These are phyloP conservation scores for Dolichallabes microphthalmus DNA, from an alignment of 2,113 vertebrate genomes.

Conservation along the genomic window DNA sequence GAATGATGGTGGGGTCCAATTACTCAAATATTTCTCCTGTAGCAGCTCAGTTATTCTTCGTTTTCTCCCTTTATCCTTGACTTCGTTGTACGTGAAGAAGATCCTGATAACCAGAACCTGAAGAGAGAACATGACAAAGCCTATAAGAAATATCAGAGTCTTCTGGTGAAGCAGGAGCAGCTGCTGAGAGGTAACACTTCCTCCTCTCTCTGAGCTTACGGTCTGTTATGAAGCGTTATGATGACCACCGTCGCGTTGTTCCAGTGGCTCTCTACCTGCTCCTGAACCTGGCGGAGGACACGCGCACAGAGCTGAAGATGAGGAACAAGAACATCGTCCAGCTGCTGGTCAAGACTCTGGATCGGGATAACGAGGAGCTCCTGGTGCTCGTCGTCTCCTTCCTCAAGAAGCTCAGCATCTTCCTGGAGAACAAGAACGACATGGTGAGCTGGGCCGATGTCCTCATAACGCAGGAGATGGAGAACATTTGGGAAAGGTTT, in stretches of 20 bases:
- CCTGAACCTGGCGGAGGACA: conserved; percentile 90
- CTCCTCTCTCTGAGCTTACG: not conserved
- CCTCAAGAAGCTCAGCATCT: conserved; percentile 96
- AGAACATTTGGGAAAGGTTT: not conserved
- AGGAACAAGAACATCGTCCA: conserved; percentile 93
- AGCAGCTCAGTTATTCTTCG: not conserved
- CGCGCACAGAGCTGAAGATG: conserved; percentile 92
- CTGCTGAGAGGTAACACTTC: conserved; percentile 81
- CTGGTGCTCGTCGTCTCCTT: conserved; percentile 89
- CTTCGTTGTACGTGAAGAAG: conserved; percentile 82
- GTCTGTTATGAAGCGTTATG: not conserved
- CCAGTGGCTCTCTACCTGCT: conserved; percentile 87
- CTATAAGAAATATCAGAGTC: conserved; percentile 87
- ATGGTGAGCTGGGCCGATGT: conserved; percentile 77
- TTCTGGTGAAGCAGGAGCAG: conserved; percentile 92
- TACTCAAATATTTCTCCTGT: not conserved
- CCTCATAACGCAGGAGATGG: not conserved
- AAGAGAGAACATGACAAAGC: conserved; percentile 91
- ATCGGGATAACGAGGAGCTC: conserved; percentile 86
- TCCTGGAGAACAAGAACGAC: conserved; percentile 95
- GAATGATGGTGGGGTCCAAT: too few species aligned
- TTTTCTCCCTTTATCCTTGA: conserved; percentile 69
- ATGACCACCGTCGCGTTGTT: not conserved
- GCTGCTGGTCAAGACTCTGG: conserved; percentile 87
- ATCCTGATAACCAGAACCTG: conserved; percentile 80